Evolutionary conservation across 2,113 vertebrate species (phyloP).

Genomic region (Mesocricetus auratus): DNA sequence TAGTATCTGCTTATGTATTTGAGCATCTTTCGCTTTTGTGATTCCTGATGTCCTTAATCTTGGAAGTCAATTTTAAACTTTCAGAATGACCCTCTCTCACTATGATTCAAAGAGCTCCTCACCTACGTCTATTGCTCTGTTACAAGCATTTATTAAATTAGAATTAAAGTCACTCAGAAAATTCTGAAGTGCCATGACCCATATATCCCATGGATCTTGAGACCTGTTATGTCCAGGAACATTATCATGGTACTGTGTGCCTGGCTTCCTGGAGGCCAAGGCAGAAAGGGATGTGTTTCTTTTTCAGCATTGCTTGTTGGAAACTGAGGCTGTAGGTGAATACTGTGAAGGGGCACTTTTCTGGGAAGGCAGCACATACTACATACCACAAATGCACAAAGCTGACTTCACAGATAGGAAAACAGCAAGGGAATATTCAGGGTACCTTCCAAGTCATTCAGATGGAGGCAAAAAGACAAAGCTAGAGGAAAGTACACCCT

Average conservation of each 20-base stretch:
- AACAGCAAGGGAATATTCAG: not conserved
- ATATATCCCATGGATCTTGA: not conserved
- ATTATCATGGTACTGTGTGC: not conserved
- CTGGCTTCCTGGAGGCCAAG: rapidly evolving
- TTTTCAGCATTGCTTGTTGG: not conserved
- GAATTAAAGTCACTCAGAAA: not conserved
- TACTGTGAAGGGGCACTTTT: not conserved
- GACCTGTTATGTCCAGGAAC: rapidly evolving
- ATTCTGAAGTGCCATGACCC: not conserved
- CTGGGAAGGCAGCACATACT: too few relatives aligned
- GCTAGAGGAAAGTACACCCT: not conserved
- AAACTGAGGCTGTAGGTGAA: not conserved
- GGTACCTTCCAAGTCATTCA: not conserved
- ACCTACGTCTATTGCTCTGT: not conserved
- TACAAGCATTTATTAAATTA: not conserved
- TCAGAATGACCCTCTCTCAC: not conserved
- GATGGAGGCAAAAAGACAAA: not conserved
- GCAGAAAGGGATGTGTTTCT: rapidly evolving
- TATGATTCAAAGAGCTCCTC: not conserved
- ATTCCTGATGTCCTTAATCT: not conserved
- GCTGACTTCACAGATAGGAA: not conserved
- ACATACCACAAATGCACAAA: too few relatives aligned
- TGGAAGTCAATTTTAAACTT: not conserved
- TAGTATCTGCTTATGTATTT: not conserved
- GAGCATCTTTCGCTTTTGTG: not conserved